phyloP scores from a whole-genome alignment of 2,797 vertebrate genomes.

The Anabacerthia variegaticeps region DNA sequence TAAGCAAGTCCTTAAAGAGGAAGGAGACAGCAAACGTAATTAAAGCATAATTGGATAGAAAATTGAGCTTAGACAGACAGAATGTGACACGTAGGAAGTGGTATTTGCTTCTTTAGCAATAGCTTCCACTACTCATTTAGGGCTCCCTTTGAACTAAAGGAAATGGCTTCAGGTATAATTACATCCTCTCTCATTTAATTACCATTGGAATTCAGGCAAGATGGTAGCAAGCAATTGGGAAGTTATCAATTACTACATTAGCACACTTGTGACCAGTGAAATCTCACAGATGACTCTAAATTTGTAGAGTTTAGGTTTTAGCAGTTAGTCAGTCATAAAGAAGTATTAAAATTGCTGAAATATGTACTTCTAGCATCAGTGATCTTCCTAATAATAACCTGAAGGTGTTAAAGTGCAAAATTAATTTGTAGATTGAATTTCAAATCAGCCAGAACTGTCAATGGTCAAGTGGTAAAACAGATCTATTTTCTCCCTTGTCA shows the following conservation, averaged over 20 bases:
- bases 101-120: background rate
- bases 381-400: background rate
- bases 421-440: conserved; percentile 23
- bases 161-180: background rate
- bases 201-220: background rate
- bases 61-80: background rate
- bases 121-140: background rate
- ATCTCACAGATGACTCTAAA: background rate
- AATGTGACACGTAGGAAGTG: background rate
- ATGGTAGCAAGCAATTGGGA: background rate
- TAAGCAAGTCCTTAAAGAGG: background rate
- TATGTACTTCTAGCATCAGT: background rate
- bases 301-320: background rate
- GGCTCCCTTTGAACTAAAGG: background rate
- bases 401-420: background rate
- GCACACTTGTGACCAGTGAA: background rate
- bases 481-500: background rate
- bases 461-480: background rate
- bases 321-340: background rate
- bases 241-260: background rate
- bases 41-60: background rate
- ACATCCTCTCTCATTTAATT: background rate
- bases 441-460: background rate
- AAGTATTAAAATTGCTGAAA: background rate
- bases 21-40: background rate